Evolutionary conservation across 2,113 vertebrate species (phyloP).

Genomic region (Oreotrochilus melanogaster): DNA sequence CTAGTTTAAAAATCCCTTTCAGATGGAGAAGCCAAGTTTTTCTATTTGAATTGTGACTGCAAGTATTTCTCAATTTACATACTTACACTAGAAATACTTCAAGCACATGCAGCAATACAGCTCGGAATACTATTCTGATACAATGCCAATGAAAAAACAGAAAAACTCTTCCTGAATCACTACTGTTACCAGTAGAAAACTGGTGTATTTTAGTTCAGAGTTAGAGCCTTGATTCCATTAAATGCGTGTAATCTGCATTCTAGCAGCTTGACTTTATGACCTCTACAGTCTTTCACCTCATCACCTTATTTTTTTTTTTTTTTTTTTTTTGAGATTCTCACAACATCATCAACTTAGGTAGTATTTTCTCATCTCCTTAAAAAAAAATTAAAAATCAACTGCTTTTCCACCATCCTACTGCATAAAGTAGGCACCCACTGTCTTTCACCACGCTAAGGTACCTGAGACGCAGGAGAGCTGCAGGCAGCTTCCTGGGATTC

Average conservation of each 20-base stretch:
- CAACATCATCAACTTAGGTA: not conserved
- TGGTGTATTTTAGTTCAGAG: not conserved
- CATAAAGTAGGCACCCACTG: not conserved
- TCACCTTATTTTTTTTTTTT: not conserved
- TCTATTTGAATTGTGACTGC: not conserved
- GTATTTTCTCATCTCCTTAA: not conserved
- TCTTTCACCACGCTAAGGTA: not conserved
- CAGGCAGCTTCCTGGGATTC: not conserved
- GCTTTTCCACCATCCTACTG: not conserved
- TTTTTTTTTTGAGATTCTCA: not conserved
- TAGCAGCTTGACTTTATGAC: not conserved
- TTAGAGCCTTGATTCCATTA: not conserved
- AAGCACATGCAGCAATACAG: not conserved
- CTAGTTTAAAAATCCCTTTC: not conserved
- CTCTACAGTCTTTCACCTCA: not conserved
- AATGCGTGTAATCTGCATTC: too few relatives aligned
- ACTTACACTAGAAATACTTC: not conserved
- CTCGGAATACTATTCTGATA: not conserved
- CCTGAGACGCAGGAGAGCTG: fast-evolving
- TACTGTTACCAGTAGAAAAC: not conserved
- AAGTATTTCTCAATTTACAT: not conserved
- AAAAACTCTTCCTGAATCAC: not conserved
- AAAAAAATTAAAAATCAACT: not conserved
- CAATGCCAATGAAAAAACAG: too few relatives aligned
- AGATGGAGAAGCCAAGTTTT: not conserved